Evolutionary conservation across 2,888 invertebrate species (phyloP), one percentile per base, ranked within the genome.

Genomic region (Cyclophora albipunctata): DNA sequence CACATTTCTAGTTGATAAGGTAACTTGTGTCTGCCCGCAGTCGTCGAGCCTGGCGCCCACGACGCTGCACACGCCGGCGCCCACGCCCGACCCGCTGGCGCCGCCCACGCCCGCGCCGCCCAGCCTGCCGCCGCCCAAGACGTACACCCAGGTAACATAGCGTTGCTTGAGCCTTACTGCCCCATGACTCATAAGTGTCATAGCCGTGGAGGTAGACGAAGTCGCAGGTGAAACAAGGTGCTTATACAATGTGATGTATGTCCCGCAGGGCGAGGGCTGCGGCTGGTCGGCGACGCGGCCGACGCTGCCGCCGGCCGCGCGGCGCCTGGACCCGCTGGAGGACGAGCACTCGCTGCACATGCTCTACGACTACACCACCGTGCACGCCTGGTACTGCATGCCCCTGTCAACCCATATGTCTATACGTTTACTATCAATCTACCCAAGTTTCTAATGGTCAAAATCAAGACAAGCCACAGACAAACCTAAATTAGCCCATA

Each of bases 281-380:
- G 45, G 63, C 77, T 73, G 20, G 67, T 75, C 89, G 58, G 81
- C 93, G 68, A 94, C 95, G 79, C 90, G 96, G 71, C 98, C 98
- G 42, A 85, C 91, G 58, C 90, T 98, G 67, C 93, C 92, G 48
- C 91, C 93, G 46, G 93, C 93, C 68, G 95, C 95, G 69, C 93
- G 94, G 62, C 95, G 96, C 67, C 92, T 92, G 53, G 93, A 93
- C 65, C 90, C 94, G 49, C 91, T 93, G 34, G 96, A 96, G 65
- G 96, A 97, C 74, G 94, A 94, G 73, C 92, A 93, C 65, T 91
- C 93, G 51, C 90, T 95, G 59, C 93, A 95, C 64, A 91, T 94
- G 85, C 91, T 98, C 33, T 98, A 98, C 82, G 97, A 98, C 84
- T 97, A 96, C 86, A 91, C 95, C 62, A 93, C 93, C 65, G 91